phyloP scores from a whole-genome alignment of 2,797 vertebrate genomes.

The Cossypha polioptera region DNA sequence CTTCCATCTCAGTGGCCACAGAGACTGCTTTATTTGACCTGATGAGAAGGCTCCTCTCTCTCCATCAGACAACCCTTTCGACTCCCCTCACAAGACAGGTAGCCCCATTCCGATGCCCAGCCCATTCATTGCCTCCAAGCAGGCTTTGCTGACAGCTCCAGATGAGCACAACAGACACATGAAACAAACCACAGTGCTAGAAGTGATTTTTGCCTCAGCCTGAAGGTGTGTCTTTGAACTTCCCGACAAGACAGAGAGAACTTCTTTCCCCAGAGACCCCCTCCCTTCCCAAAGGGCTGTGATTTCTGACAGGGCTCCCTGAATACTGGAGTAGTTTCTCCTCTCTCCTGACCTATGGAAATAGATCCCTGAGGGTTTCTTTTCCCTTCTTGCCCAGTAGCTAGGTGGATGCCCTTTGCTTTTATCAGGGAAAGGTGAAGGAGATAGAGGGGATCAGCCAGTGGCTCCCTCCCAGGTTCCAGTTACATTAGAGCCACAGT shows the following conservation, averaged over 20 bases:
- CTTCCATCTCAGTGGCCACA: not conserved
- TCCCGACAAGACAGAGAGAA: not conserved
- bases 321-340: not conserved
- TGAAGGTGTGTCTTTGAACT: not conserved
- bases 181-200: not conserved
- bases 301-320: not conserved
- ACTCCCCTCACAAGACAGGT: not conserved
- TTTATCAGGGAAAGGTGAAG: not conserved
- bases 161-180: accelerated
- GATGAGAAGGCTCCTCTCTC: accelerated
- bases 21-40: accelerated
- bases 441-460: not conserved
- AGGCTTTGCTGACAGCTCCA: not conserved
- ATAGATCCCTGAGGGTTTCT: not conserved
- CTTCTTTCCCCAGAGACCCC: not conserved
- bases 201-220: not conserved
- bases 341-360: not conserved
- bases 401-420: not conserved
- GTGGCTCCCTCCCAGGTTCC: not conserved
- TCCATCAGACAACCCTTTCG: not conserved
- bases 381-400: not conserved
- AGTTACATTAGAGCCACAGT: not conserved
- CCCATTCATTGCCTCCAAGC: not conserved
- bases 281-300: not conserved
- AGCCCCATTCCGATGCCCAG: accelerated